Base-by-base conservation (phyloP, 2,888 invertebrate genomes). In the Bursaphelenchus okinawaensis region DNA sequence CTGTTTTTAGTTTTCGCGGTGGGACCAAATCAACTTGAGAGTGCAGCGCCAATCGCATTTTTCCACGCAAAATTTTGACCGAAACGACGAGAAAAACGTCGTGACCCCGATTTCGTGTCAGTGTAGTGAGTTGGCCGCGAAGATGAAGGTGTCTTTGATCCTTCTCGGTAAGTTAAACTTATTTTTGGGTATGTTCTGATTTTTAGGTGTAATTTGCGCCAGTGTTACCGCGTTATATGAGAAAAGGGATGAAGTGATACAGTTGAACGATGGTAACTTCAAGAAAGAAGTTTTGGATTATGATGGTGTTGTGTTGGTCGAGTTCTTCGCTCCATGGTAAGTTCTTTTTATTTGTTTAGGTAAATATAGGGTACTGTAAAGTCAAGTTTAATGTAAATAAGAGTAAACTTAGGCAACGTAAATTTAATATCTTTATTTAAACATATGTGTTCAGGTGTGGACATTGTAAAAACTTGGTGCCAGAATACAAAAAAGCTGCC, bases 251-350 rank as follows among this genome's bases (percentile, higher is more conserved):
- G 77, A 77, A 26, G 93, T 95, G 20, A 86, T 93, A 12, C 90
- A 91, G 65, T 85, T 96, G 68, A 93, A 89, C n/a, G 88, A 90
- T 0, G 86, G 86, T 57, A 95, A 93, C 86, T 96, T 95, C 83
- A 89, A 94, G 77, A 88, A 87, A 73, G 85, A 89, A 75, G 94
- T 96, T 4, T 84, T 89, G 55, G 88, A 90, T 72, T 88, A 91
- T 71, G 90, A 94, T 83, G 88, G 89, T 75, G 86, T 96, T 24
- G 96, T 95, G 95, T 85, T 98, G 65, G 91, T 98, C 0, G 95
- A 98, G 82, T 94, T 93, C 84, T 94, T 88, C 84, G 95, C 96
- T 0, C 93, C 94, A 0, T 96, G 95, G 95, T 95, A 91, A 84
- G 92, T 40, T 12, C 12, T 23, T 1, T 0, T 31, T 40, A 3